Evolutionary conservation across 2,888 invertebrate species (phyloP).

Genomic region (Pogonocherus hispidulus): DNA sequence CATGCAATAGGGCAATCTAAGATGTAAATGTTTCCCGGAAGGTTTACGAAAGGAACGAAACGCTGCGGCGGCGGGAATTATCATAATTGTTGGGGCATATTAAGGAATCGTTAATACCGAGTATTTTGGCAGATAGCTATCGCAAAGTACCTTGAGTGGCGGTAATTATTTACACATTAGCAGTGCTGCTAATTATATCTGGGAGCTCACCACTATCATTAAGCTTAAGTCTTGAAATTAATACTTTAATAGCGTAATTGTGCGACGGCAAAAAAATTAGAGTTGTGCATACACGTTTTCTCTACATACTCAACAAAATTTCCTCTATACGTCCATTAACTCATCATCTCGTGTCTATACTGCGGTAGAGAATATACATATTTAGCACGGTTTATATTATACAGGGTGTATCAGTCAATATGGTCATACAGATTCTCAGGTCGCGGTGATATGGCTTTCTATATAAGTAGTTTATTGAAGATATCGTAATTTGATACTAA

Average conservation of each 20-base stretch:
- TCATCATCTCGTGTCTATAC: too few relatives aligned
- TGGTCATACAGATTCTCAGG: too few relatives aligned
- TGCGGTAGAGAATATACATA: too few relatives aligned
- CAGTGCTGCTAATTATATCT: constrained; percentile 66
- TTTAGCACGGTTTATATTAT: too few relatives aligned
- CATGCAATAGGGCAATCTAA: constrained; percentile 48
- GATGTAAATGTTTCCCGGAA: constrained; percentile 44
- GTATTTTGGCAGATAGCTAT: constrained; percentile 63
- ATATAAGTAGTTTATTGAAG: too few relatives aligned
- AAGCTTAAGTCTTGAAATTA: constrained; percentile 67
- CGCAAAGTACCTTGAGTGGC: constrained; percentile 64
- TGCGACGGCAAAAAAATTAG: constrained; percentile 51
- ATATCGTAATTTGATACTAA: too few relatives aligned
- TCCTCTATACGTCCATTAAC: too few relatives aligned
- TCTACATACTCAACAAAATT: too few relatives aligned
- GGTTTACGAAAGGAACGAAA: constrained; percentile 28
- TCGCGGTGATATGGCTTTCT: too few relatives aligned
- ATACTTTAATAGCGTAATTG: constrained; percentile 67
- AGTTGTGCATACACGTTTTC: neutral
- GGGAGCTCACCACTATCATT: constrained; percentile 65
- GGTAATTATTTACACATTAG: constrained; percentile 70
- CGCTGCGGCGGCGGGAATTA: constrained; percentile 22
- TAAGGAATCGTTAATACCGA: constrained; percentile 57
- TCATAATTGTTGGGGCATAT: constrained; percentile 33
- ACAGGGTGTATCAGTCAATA: too few relatives aligned